These are phyloP conservation scores for Psylliodes chrysocephalus DNA, from an alignment of 2,888 invertebrate species.

Conservation along the genomic window DNA sequence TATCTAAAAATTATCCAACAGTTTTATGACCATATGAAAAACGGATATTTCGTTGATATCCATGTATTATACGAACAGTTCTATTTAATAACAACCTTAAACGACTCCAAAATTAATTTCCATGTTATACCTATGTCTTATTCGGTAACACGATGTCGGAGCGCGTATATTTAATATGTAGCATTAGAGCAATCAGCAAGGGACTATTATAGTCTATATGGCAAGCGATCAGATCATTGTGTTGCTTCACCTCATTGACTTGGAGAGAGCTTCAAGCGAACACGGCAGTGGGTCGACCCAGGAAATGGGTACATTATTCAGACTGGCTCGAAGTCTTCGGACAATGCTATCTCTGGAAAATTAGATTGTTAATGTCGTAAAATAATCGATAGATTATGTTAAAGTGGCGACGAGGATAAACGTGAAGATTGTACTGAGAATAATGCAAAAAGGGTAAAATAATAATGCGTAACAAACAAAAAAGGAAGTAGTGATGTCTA, in stretches of 20 bases:
- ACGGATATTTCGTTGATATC: too few relatives aligned
- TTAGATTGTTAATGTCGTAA: not conserved
- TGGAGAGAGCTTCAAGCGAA: conserved; percentile 19
- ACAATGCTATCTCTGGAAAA: not conserved
- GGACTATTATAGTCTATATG: conserved; percentile 23
- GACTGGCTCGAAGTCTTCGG: not conserved
- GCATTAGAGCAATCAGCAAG: conserved; percentile 26
- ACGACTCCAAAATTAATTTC: conserved; percentile 1
- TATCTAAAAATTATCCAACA: too few relatives aligned
- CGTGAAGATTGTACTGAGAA: too few relatives aligned
- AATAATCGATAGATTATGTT: too few relatives aligned
- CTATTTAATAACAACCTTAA: not conserved
- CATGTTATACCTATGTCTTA: conserved; percentile 3
- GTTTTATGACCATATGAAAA: too few relatives aligned
- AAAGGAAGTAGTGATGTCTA: too few relatives aligned
- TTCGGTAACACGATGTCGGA: conserved; percentile 8
- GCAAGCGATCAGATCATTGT: conserved; percentile 19
- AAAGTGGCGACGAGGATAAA: too few relatives aligned
- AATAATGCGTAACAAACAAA: too few relatives aligned
- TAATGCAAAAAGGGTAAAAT: too few relatives aligned
- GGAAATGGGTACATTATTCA: conserved; percentile 27
- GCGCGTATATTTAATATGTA: conserved; percentile 17
- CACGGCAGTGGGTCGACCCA: conserved; percentile 8
- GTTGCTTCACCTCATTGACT: conserved; percentile 23
- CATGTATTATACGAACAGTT: too few relatives aligned